phyloP scores from a whole-genome alignment of 2,113 vertebrate species.

The Seriola quinqueradiata region DNA sequence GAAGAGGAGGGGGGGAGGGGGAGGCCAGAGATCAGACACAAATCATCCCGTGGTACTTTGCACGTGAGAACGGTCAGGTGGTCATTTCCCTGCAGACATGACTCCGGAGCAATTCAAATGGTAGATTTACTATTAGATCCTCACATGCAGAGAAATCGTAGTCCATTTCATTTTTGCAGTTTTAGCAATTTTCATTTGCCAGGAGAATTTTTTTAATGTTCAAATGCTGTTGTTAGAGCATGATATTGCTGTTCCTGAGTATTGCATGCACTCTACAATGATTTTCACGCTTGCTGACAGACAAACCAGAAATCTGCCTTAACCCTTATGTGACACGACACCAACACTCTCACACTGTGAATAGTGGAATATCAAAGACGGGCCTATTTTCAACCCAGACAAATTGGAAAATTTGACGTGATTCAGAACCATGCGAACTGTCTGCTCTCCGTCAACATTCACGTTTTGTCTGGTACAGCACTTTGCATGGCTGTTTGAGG shows the following conservation, averaged over 20 bases:
- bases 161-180: slow-evolving; percentile 5
- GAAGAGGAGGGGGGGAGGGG: slow-evolving; percentile 33
- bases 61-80: slow-evolving; percentile 77
- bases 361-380: slow-evolving; percentile 39
- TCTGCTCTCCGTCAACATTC: slow-evolving; percentile 37
- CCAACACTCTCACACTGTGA: background rate
- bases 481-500: slow-evolving; percentile 61
- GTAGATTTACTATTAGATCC: slow-evolving; percentile 38
- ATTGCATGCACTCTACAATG: background rate
- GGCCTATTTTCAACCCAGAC: slow-evolving; percentile 43
- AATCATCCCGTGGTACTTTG: slow-evolving; percentile 71
- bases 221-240: background rate
- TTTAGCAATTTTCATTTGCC: background rate
- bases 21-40: slow-evolving; percentile 73
- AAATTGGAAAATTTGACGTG: slow-evolving; percentile 55
- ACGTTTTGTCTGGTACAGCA: slow-evolving; percentile 41
- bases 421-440: slow-evolving; percentile 34
- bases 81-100: slow-evolving; percentile 49
- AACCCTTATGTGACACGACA: background rate
- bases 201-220: background rate
- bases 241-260: background rate
- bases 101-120: slow-evolving; percentile 37
- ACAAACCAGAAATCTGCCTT: background rate
- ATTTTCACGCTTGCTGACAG: background rate
- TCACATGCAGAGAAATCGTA: background rate